Base-by-base conservation (phyloP, 1,140 invertebrate species). In the Euwallacea similis region DNA sequence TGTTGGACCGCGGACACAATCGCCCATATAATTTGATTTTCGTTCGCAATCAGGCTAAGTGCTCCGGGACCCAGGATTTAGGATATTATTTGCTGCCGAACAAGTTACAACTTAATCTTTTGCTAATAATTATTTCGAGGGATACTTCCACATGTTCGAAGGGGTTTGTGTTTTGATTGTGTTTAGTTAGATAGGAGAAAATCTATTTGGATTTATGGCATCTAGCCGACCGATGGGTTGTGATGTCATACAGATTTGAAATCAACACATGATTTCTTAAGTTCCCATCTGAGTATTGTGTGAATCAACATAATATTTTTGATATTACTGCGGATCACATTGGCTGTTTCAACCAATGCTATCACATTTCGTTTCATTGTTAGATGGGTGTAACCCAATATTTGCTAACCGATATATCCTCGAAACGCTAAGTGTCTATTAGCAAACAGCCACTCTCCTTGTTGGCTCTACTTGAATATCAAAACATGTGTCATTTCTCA, bases 401-500 rank as follows among this genome's bases (percentile, higher is more conserved):
- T 77, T 76, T 78, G 71, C 74, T 62, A 73, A 73, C 72, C 72
- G 65, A 74, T 76, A 73, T 75, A 65, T 59, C 42, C 69, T 75
- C 56, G 58, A 68, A 75, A 74, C 64, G 73, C 71, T 78, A 78
- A 78, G 76, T 77, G 77, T 78, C 77, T 77, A 77, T 78, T 76
- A 78, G 77, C 77, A 77, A 68, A 78, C 76, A 77, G 77, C 76
- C 75, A 78, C 77, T 78, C 76, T 63, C 55, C 74, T 76, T 66
- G 47, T 66, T 55, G 63, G 16, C 46, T 65, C 69, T 64, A 21
- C 65, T 54, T 68, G 58, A 42, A 55, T 66, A 16, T 56, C 64
- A 41, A 58, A 58, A n/a, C 55, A 58, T 6, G 13, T 58, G 55
- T 33, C 55, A 41, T 58, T 58, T 58, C 55, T 16, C 55, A 16